A percentile compares a stretch with the other conserved stretches of the same genome.
phyloP scores from a whole-genome alignment of 2,888 invertebrate species.

The Lamellibrachia satsuma region DNA sequence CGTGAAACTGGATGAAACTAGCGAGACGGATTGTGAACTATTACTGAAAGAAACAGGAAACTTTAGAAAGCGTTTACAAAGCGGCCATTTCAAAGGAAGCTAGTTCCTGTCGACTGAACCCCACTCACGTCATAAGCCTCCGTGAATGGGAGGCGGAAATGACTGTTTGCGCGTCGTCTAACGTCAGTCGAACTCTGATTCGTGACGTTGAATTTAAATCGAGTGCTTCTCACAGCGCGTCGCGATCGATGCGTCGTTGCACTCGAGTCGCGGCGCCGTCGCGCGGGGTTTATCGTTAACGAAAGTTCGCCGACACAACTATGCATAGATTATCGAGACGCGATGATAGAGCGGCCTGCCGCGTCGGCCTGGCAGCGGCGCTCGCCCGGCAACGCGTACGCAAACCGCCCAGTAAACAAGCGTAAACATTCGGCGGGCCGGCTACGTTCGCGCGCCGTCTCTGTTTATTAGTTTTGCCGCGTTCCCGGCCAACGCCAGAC shows the following conservation, averaged over 20 bases:
- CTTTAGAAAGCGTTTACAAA: neutral
- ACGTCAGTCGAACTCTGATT: neutral
- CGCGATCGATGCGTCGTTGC: neutral
- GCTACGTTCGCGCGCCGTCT: neutral
- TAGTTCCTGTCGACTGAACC: neutral
- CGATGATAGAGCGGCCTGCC: neutral
- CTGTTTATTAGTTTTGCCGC: constrained; percentile 5
- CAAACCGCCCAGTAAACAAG: neutral
- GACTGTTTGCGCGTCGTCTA: neutral
- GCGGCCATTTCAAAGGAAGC: neutral
- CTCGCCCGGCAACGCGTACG: neutral
- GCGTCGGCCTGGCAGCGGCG: neutral
- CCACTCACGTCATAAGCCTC: neutral
- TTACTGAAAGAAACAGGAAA: neutral
- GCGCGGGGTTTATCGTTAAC: neutral
- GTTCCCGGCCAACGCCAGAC: neutral
- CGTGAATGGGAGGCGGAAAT: constrained; percentile 4
- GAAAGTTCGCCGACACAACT: constrained; percentile 13
- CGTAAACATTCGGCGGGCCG: neutral
- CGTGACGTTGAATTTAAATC: neutral
- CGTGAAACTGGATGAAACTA: too few relatives aligned
- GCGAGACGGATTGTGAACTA: neutral
- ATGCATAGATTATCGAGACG: neutral
- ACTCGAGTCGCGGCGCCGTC: neutral
- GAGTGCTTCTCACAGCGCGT: neutral